Conservation (phyloP, 2,888 invertebrate species). For the Phragmatobia fuliginosa region DNA sequence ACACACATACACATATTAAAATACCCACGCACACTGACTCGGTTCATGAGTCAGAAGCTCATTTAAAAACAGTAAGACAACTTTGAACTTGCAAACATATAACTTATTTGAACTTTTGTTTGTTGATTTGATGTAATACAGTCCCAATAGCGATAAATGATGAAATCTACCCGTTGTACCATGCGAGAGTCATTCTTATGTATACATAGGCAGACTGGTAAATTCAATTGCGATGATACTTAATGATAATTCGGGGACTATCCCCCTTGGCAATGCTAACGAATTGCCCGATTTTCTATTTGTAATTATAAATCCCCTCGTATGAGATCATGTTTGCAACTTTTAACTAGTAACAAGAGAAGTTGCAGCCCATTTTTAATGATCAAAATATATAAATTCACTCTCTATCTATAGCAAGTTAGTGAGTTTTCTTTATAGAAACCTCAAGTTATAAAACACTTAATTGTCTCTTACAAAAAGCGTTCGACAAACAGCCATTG, state of each 20-base stretch:
- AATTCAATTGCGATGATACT: no score
- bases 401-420: not conserved
- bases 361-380: not conserved
- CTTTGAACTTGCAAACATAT: conserved; percentile 24
- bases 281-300: no score
- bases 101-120: not conserved
- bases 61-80: conserved; percentile 47
- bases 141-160: not conserved
- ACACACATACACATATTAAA: conserved; percentile 62
- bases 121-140: not conserved
- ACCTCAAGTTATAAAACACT: not conserved
- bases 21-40: conserved; percentile 48
- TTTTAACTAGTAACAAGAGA: not conserved
- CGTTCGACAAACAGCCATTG: not conserved
- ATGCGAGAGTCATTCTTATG: no score
- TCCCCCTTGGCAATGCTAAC: no score
- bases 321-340: not conserved
- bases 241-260: no score
- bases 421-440: not conserved
- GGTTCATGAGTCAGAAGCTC: conserved; percentile 48
- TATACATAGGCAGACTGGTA: no score
- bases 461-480: not conserved
- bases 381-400: no score
- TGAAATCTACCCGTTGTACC: not conserved
- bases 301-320: not conserved